Evolutionary conservation across 2,113 vertebrate species (phyloP), one percentile per base, ranked within the genome.

Genomic region (Cygnus atratus): DNA sequence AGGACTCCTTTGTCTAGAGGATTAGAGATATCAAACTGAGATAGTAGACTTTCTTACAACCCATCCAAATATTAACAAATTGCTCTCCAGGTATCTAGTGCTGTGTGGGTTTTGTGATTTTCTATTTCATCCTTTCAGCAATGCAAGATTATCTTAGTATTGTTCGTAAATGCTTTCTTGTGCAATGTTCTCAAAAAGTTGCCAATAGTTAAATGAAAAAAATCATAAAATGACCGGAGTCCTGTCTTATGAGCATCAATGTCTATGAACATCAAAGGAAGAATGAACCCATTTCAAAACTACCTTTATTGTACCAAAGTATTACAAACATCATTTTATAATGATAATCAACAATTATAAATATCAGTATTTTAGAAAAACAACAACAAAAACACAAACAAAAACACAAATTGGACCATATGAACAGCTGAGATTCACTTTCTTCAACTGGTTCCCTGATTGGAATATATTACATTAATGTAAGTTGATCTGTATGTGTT

Each of bases 11-110:
- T 73, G 13, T 58, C 11, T 46, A 58, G 50, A 17, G 8, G 58
- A 58, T 1, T 7, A 61, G 25, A 63, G 25, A 63, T 72, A 54
- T 5, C 21, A 88, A 84, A 57, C 21, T 1, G 3, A 67, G 35
- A 66, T 33, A 2, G 3, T 14, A 63, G 24, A 66, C 3, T 57
- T 76, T 43, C 58, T 28, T 54, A 33, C 67, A 58, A n/a, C 2
- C 9, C 20, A 1, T 39, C 3, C 9, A 85, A 11, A 2, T 17
- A 12, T 26, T 82, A 24, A 59, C 4, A 24, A 0, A 11, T 82
- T 81, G 65, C 76, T 39, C 17, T 37, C 4, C 5, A 72, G 25
- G 6, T 43, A 4, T 35, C n/a, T 77, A 1, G 13, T 22, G 4
- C 4, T 3, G 5, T 68, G 9, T 59, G 11, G 3, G 26, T 4